Evolutionary conservation across 1,140 invertebrate genomes (phyloP), one percentile per base, ranked within the genome.

Genomic region (Zaprionus davidi): DNA sequence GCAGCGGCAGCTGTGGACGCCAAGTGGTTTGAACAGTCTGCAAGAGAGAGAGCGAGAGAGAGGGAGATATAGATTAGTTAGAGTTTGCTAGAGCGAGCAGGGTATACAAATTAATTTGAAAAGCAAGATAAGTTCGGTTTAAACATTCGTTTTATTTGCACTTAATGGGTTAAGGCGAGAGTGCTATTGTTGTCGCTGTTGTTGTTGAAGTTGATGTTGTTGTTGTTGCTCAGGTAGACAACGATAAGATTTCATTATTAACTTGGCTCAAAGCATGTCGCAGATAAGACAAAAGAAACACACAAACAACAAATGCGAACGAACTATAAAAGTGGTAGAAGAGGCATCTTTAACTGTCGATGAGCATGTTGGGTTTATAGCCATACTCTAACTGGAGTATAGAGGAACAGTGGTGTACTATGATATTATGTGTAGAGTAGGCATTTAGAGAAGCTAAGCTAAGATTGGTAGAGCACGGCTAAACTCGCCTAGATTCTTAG

Each of bases 321-420:
- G 92, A 98, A 98, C 60, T 28, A 56, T 46, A 71, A 65, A 28
- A 26, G 12, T 17, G 26, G 56, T 41, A 49, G 56, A 58, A 13
- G 11, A 12, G 5, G 7, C 46, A 51, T 22, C 46, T 24, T 11
- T 12, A 51, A 24, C 51, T 56, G 38, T 56, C 36, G 24, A 6
- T 66, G 34, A 12, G 53, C 64, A 66, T 56, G 17, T 20, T 51
- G 46, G 46, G 9, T 51, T 51, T 51, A 51, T 24, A 20, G 20
- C 11, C 9, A 51, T 51, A 51, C 46, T 3, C 46, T 51, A 20
- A 49, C 9, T 49, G 17, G 46, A 20, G 20, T 24, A 5, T 22
- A 13, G 17, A 22, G 46, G 12, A 2, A 20, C 1, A 24, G 1
- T 51, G 12, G 20, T n/a, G 6, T 7, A 44, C 41, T 17, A 17